Conservation (phyloP, 2,113 vertebrate genomes). For the Eulemur macaco region DNA sequence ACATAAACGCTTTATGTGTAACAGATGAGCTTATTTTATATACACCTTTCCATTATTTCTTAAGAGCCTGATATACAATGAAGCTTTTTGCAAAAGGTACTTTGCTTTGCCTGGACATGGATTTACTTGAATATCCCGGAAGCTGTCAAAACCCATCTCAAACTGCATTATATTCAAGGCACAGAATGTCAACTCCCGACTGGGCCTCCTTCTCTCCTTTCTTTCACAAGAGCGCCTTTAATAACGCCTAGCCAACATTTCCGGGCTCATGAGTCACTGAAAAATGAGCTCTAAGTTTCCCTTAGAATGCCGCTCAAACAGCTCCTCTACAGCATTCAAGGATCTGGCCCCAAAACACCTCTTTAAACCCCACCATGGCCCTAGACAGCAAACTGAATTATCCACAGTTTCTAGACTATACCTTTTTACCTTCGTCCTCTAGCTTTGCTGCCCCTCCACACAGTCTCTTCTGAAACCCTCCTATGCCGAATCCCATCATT, state of each 20-base stretch:
- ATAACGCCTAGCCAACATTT: conserved; percentile 46
- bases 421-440: conserved; percentile 39
- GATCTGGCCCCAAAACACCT: background rate
- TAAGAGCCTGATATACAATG: background rate
- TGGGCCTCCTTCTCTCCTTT: conserved; percentile 24
- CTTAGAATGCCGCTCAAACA: background rate
- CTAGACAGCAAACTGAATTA: background rate
- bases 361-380: background rate
- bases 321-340: background rate
- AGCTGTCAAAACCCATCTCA: conserved; percentile 58
- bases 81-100: background rate
- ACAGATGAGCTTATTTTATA: background rate
- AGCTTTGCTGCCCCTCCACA: background rate
- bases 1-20: background rate
- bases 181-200: background rate
- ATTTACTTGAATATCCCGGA: conserved; percentile 9
- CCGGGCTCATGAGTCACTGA: conserved; percentile 68
- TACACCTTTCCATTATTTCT: background rate
- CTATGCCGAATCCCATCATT: background rate
- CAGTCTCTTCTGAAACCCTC: background rate
- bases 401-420: background rate
- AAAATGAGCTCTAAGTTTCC: conserved; percentile 47
- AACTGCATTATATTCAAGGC: background rate
- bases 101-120: background rate
- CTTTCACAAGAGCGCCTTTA: conserved; percentile 29